A percentile compares a stretch with the other conserved stretches of the same genome.
These are phyloP conservation scores for Bombus huntii DNA, from an alignment of 1,140 invertebrate species.

Conservation along the genomic window DNA sequence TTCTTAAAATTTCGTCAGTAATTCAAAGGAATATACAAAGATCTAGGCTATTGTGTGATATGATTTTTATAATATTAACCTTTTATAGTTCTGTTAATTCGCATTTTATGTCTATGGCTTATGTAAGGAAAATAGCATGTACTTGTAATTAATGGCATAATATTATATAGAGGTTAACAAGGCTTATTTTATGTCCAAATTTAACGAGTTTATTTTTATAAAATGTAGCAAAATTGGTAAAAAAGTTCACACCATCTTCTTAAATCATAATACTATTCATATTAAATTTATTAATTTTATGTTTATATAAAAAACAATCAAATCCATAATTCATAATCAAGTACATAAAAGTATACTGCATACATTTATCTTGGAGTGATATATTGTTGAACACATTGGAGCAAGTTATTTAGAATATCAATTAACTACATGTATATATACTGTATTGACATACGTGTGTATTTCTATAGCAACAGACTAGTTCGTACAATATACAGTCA, in stretches of 20 bases:
- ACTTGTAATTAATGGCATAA: no score
- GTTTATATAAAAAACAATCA: conserved; percentile 1
- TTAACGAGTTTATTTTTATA: not conserved
- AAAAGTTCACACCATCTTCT: not conserved
- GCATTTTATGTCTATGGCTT: not conserved
- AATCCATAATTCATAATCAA: no score
- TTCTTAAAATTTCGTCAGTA: not conserved
- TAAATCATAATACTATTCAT: not conserved
- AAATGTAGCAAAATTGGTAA: not conserved
- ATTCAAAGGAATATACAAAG: not conserved
- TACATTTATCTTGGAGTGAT: not conserved
- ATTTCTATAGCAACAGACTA: conserved; percentile 37
- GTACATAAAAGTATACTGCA: conserved; percentile 3
- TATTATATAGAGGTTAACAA: not conserved
- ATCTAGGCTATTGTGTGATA: not conserved
- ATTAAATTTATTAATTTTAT: conserved; percentile 7
- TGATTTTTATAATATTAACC: not conserved
- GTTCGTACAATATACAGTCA: conserved; percentile 20
- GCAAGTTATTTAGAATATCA: conserved; percentile 15
- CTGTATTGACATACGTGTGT: conserved; percentile 37
- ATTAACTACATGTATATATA: not conserved
- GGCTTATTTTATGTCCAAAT: not conserved
- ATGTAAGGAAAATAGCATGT: not conserved
- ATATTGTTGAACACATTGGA: conserved; percentile 12
- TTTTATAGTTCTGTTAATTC: not conserved